Conservation (phyloP, 2,113 vertebrate species). For the Cryptomyrus ogoouensis region DNA sequence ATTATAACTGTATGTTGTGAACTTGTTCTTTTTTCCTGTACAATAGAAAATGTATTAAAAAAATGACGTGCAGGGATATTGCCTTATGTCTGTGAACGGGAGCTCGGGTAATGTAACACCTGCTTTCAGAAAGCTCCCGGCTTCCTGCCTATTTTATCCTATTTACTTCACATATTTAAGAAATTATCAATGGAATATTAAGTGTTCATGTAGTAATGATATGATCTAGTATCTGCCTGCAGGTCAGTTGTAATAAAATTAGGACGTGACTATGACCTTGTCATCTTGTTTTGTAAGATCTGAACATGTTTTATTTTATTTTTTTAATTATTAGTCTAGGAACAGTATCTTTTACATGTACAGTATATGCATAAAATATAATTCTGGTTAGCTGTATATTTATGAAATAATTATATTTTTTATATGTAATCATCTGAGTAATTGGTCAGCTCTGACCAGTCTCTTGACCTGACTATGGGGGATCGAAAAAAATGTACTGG, state of each 20-base stretch:
- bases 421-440: background rate
- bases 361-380: background rate
- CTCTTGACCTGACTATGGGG: background rate
- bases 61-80: constrained; percentile 75
- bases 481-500: background rate
- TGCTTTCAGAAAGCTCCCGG: constrained; percentile 64
- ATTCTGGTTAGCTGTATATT: background rate
- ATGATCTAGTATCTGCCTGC: constrained; percentile 72
- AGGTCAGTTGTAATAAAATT: constrained; percentile 76
- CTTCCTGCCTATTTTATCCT: constrained; percentile 64
- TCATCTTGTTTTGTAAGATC: constrained; percentile 64
- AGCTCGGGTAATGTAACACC: constrained; percentile 58
- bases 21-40: constrained; percentile 68
- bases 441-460: background rate
- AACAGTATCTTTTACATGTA: background rate
- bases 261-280: constrained; percentile 64
- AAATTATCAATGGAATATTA: constrained; percentile 64
- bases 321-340: constrained; percentile 29
- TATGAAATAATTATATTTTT: background rate
- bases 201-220: constrained; percentile 72
- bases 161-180: constrained; percentile 71
- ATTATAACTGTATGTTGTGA: constrained; percentile 73
- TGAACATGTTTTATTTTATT: constrained; percentile 36
- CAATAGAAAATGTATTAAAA: constrained; percentile 70
- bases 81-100: constrained; percentile 72